A percentile compares a stretch with the other conserved stretches of the same genome.
Evolutionary conservation across 2,113 vertebrate genomes (phyloP).

Genomic region (Cichladusa arquata): DNA sequence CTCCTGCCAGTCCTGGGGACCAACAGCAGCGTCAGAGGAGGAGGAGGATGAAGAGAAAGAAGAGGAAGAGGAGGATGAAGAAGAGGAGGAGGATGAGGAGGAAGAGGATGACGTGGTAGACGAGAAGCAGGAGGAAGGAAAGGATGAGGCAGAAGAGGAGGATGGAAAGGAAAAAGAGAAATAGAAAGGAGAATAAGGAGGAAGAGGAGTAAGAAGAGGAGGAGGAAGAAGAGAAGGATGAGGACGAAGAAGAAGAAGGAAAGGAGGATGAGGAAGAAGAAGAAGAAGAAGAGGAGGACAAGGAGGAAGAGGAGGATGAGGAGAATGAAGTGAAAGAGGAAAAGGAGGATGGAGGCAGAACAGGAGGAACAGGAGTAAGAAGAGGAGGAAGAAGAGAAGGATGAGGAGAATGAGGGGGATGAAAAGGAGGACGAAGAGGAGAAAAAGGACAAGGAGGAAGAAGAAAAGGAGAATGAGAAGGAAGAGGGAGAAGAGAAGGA

Average conservation of each 20-base stretch:
- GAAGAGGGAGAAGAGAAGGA: neutral
- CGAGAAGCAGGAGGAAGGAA: neutral
- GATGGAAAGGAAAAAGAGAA: neutral
- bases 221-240: no score
- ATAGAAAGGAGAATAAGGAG: neutral
- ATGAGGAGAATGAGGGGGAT: accelerated
- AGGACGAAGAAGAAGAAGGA: no score
- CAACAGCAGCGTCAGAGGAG: neutral
- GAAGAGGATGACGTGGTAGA: accelerated
- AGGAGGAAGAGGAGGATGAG: accelerated
- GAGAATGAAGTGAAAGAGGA: no score
- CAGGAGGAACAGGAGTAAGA: no score
- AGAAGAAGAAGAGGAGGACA: no score
- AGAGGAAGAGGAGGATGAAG: no score
- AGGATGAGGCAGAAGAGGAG: neutral
- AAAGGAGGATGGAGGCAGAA: no score
- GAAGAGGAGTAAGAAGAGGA: neutral
- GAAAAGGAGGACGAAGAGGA: neutral
- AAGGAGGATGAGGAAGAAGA: no score
- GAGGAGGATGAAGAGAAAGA: no score
- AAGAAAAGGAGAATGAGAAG: accelerated
- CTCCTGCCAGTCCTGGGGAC: neutral
- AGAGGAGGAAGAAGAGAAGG: neutral
- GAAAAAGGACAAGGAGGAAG: accelerated
- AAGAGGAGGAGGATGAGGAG: neutral